These are phyloP conservation scores for Poeciliopsis gracilis DNA, from an alignment of 2,797 vertebrate genomes.

Conservation along the genomic window DNA sequence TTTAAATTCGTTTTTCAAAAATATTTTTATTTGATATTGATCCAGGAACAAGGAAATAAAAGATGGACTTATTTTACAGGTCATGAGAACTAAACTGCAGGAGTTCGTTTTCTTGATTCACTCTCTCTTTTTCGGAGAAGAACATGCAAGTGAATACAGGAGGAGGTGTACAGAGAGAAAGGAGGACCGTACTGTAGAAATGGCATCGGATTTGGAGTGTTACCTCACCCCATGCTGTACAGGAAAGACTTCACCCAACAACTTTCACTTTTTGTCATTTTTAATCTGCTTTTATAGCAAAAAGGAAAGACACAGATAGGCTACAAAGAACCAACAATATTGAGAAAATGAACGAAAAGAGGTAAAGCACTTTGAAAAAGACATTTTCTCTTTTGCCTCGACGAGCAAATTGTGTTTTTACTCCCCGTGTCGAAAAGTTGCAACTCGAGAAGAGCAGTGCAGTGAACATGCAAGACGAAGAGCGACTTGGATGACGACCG, in stretches of 20 bases:
- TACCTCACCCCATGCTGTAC: conserved; percentile 65
- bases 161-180: conserved; percentile 64
- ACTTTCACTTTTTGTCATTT: conserved; percentile 73
- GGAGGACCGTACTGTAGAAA: conserved; percentile 67
- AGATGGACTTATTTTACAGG: conserved; percentile 79
- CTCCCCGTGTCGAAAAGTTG: conserved; percentile 65
- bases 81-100: conserved; percentile 77
- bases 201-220: conserved; percentile 51
- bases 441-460: conserved; percentile 73
- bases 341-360: conserved; percentile 73
- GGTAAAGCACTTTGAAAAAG: conserved; percentile 73
- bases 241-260: conserved; percentile 78
- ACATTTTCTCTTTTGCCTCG: conserved; percentile 62
- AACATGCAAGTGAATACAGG: conserved; percentile 82
- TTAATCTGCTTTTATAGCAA: conserved; percentile 77
- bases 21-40: conserved; percentile 84
- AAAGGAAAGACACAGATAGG: conserved; percentile 82
- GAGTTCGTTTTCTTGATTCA: conserved; percentile 73
- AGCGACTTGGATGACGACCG: conserved; percentile 64
- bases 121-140: conserved; percentile 74
- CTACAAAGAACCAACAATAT: conserved; percentile 83
- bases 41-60: conserved; percentile 83
- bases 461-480: conserved; percentile 79
- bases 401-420: conserved; percentile 61
- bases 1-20: conserved; percentile 80